A percentile compares a stretch with the other conserved stretches of the same genome.
Conservation (phyloP, 2,113 vertebrate genomes). For the Xerus inauris region DNA sequence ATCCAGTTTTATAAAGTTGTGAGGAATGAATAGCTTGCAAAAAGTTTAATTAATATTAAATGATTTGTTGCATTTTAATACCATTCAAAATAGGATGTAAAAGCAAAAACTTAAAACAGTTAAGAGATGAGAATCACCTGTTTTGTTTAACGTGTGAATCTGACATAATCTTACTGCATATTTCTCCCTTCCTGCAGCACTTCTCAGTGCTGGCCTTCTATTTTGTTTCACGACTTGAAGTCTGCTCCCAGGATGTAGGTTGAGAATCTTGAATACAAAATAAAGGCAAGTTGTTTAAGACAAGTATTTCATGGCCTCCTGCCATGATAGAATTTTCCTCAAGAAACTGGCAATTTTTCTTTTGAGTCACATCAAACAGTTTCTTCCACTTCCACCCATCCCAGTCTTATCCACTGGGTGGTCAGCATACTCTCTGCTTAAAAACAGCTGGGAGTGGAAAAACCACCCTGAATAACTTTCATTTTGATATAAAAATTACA, state of each 20-base stretch:
- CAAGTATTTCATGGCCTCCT: conserved; percentile 70
- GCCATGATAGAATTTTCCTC: conserved; percentile 70
- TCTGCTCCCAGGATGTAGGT: conserved; percentile 69
- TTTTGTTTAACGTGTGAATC: conserved; percentile 28
- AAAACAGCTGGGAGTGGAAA: conserved; percentile 69
- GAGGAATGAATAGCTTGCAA: neutral
- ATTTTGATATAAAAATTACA: conserved; percentile 74
- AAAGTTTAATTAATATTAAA: conserved; percentile 21
- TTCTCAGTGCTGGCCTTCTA: neutral
- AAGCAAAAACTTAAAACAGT: neutral
- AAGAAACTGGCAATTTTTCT: conserved; percentile 76
- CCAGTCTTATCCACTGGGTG: conserved; percentile 63
- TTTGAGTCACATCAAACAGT: conserved; percentile 79
- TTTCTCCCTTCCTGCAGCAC: neutral
- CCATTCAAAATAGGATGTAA: neutral
- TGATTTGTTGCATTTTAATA: neutral
- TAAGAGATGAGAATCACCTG: conserved; percentile 47
- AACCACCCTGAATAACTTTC: conserved; percentile 53
- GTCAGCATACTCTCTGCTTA: conserved; percentile 70
- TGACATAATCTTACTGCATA: neutral
- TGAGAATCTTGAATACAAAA: conserved; percentile 78
- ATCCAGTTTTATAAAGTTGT: neutral
- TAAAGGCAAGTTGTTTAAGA: conserved; percentile 70
- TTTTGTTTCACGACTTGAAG: neutral
- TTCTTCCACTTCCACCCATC: conserved; percentile 70